Evolutionary conservation across 2,888 invertebrate species (phyloP).

Genomic region (Folsomia manolachei): DNA sequence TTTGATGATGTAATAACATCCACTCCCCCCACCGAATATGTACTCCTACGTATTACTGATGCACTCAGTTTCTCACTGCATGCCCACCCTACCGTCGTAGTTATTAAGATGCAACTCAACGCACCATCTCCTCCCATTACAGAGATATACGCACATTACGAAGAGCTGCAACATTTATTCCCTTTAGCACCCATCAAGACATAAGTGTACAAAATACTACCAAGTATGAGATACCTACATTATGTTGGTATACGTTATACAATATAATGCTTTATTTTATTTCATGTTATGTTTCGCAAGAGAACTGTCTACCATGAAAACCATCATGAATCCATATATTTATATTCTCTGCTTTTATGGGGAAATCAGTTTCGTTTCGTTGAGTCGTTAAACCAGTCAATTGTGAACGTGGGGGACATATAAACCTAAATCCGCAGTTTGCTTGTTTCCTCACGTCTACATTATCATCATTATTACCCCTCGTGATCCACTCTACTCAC

Average conservation of each 20-base stretch:
- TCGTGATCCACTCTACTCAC: background rate
- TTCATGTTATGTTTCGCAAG: background rate
- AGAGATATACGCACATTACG: no score
- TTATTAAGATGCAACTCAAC: background rate
- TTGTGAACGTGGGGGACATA: background rate
- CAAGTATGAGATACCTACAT: no score
- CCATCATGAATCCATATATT: no score
- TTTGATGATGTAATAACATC: background rate
- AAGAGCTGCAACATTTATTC: background rate
- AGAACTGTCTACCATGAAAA: background rate
- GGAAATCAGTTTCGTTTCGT: background rate
- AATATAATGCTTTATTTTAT: no score
- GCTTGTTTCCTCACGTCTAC: background rate
- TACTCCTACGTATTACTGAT: background rate
- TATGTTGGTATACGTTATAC: no score
- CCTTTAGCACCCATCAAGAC: no score
- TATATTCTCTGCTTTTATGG: background rate
- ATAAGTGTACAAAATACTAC: no score
- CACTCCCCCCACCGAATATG: background rate
- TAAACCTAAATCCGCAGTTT: slow-evolving; percentile 1
- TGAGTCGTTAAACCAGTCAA: background rate
- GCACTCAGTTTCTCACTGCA: background rate
- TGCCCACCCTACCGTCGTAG: background rate
- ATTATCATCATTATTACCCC: background rate
- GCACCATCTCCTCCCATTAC: no score